A percentile compares a stretch with the other conserved stretches of the same genome.
These are phyloP conservation scores for Dryoscopus gambensis DNA, from an alignment of 2,113 vertebrate species.

Conservation along the genomic window DNA sequence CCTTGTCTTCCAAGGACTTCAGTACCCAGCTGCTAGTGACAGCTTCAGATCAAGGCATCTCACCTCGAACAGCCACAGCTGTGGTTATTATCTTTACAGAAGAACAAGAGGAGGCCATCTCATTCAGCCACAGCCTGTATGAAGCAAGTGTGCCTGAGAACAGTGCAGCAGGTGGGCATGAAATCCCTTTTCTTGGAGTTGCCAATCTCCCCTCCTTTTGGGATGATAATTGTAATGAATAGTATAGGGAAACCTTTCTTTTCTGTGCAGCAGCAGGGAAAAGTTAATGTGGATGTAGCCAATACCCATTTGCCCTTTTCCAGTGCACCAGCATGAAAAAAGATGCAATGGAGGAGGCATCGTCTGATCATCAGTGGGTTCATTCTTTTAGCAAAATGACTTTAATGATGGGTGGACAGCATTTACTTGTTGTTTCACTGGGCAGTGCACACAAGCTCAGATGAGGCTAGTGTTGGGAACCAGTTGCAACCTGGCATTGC, in stretches of 20 bases:
- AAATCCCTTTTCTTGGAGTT: not conserved
- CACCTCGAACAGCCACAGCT: constrained; percentile 75
- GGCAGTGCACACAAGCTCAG: not conserved
- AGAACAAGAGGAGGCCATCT: constrained; percentile 71
- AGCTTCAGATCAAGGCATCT: constrained; percentile 78
- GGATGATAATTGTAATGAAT: not conserved
- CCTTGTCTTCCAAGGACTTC: constrained; percentile 64
- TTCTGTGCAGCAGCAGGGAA: not conserved
- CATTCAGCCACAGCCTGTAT: constrained; percentile 79
- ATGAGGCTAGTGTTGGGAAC: not conserved
- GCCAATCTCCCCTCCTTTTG: not conserved
- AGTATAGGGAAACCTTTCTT: not conserved
- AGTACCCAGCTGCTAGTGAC: constrained; percentile 73
- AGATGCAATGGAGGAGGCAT: not conserved
- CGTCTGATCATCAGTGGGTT: not conserved
- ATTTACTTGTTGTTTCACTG: not conserved
- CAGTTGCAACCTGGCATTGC: not conserved
- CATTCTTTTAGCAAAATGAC: not conserved
- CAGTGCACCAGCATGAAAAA: not conserved
- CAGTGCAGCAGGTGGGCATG: constrained; percentile 78
- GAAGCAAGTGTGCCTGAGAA: constrained; percentile 79
- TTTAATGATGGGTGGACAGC: not conserved
- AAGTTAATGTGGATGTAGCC: not conserved
- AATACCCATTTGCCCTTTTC: not conserved
- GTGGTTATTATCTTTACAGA: constrained; percentile 80